phyloP scores from a whole-genome alignment of 2,113 vertebrate species.

The Alces alces region DNA sequence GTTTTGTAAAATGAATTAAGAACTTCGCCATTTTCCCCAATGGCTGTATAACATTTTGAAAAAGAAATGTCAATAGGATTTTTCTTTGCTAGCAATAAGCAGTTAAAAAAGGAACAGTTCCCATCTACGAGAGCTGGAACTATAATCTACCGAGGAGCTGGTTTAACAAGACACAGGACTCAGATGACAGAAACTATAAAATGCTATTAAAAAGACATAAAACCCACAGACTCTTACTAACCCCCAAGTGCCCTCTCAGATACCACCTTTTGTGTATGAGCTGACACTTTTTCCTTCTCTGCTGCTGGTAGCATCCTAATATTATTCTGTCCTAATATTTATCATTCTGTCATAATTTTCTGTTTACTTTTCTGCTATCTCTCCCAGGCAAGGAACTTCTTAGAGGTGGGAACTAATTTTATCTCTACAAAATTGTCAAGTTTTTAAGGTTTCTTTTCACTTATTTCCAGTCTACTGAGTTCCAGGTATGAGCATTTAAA shows the following conservation, averaged over 20 bases:
- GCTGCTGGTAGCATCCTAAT: background rate
- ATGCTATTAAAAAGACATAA: background rate
- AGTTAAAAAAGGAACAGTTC: background rate
- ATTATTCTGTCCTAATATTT: background rate
- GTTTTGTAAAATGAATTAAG: background rate
- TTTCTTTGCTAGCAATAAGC: background rate
- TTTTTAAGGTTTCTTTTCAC: slow-evolving; percentile 15
- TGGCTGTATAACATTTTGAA: background rate
- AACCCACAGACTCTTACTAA: background rate
- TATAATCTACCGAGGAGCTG: background rate
- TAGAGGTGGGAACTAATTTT: background rate
- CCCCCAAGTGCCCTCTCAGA: background rate
- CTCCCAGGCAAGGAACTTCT: background rate
- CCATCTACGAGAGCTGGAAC: background rate
- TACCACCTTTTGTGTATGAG: background rate
- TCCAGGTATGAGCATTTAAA: background rate
- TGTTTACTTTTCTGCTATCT: background rate
- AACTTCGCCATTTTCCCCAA: background rate
- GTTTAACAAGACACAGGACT: background rate
- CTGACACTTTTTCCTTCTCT: background rate
- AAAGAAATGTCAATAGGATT: background rate
- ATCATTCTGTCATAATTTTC: background rate
- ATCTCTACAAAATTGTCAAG: background rate
- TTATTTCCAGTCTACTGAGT: background rate
- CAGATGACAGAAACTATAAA: background rate